A percentile compares a stretch with the other conserved stretches of the same genome.
These are phyloP conservation scores for Abrostola triplasia DNA, from an alignment of 2,888 invertebrate species.

Conservation along the genomic window DNA sequence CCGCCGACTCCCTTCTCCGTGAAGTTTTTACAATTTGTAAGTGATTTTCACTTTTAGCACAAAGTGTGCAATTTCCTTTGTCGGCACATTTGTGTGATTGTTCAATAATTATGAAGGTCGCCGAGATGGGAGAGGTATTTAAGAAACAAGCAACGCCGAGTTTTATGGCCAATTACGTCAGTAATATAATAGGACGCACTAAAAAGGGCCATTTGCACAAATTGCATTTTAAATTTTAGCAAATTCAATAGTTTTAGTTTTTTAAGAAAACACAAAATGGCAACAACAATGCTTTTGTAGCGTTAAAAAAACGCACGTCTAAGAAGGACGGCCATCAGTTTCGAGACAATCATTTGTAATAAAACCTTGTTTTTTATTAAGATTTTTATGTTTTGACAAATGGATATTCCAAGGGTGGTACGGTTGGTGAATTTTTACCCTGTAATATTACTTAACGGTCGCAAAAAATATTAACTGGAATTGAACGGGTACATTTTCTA, in stretches of 20 bases:
- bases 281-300: conserved; percentile 48
- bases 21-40: conserved; percentile 56
- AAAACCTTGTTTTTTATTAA: conserved; percentile 47
- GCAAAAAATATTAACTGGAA: conserved; percentile 1
- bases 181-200: conserved; percentile 65
- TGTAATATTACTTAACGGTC: conserved; percentile 16
- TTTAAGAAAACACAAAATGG: conserved; percentile 51
- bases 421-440: conserved; percentile 19
- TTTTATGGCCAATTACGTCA: conserved; percentile 71
- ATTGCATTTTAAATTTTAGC: conserved; percentile 71
- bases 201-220: conserved; percentile 82
- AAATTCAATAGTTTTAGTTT: conserved; percentile 61
- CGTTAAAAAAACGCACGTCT: conserved; percentile 70
- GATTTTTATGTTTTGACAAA: conserved; percentile 34
- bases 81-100: conserved; percentile 64
- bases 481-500: neutral
- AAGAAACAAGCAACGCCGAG: conserved; percentile 62
- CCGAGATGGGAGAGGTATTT: conserved; percentile 60
- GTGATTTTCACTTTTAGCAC: conserved; percentile 71
- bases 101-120: conserved; percentile 60
- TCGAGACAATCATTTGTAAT: conserved; percentile 41
- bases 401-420: conserved; percentile 27
- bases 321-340: conserved; percentile 58
- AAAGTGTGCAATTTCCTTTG: conserved; percentile 72
- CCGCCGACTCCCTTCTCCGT: conserved; percentile 28